Evolutionary conservation across 1,140 invertebrate species (phyloP).

Genomic region (Frieseomelitta varia): DNA sequence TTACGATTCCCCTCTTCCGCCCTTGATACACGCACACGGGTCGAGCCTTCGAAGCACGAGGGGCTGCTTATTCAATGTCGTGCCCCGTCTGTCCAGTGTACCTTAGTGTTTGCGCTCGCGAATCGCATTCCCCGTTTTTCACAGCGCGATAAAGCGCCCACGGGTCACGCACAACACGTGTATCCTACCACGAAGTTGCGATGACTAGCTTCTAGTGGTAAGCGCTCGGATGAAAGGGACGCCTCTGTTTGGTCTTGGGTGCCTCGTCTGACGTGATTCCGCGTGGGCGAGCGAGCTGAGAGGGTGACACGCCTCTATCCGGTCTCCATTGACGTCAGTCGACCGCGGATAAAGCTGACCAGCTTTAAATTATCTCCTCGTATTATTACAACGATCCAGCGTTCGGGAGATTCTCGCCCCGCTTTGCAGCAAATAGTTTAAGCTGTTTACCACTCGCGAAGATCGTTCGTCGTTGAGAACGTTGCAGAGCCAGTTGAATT

Average conservation of each 20-base stretch:
- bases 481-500: not conserved
- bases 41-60: slow-evolving; percentile 3
- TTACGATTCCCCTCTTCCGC: slow-evolving; percentile 19
- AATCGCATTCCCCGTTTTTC: slow-evolving; percentile 38
- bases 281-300: slow-evolving; percentile 35
- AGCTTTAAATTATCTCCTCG: not conserved
- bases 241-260: slow-evolving; percentile 40
- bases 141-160: slow-evolving; percentile 31
- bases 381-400: not conserved
- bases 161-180: not conserved
- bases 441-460: not conserved
- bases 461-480: not conserved
- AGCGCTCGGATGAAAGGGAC: slow-evolving; percentile 25
- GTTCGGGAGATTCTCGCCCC: not conserved
- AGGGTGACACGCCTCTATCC: slow-evolving; percentile 3
- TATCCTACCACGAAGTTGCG: not conserved
- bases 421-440: not conserved
- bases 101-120: slow-evolving; percentile 24
- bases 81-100: not conserved
- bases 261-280: slow-evolving; percentile 12
- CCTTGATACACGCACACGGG: not conserved
- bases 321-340: slow-evolving; percentile 6
- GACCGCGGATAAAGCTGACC: not conserved
- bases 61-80: slow-evolving; percentile 48
- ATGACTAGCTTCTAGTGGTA: not conserved